phyloP scores from a whole-genome alignment of 1,140 invertebrate genomes.

The Popillia japonica region DNA sequence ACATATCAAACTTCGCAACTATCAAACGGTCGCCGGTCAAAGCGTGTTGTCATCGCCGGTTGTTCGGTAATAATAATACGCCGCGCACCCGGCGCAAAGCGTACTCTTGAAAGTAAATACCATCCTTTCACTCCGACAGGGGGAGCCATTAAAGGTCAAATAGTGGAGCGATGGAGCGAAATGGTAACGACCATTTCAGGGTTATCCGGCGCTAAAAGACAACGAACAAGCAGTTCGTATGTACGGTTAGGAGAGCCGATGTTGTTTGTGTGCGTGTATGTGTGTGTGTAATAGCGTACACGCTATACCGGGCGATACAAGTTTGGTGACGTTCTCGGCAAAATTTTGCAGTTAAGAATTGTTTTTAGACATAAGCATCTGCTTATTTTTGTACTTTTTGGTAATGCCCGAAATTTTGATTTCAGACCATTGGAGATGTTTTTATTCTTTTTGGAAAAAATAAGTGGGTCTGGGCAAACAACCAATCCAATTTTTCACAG shows the following conservation, averaged over 20 bases:
- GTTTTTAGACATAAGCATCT: too few species aligned
- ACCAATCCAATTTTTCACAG: too few species aligned
- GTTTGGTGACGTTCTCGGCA: too few species aligned
- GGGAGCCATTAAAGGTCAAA: slow-evolving; percentile 47
- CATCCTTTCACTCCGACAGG: slow-evolving; percentile 46
- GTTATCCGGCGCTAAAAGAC: slow-evolving; percentile 40
- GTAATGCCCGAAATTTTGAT: too few species aligned
- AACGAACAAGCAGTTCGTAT: not conserved
- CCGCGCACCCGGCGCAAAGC: not conserved
- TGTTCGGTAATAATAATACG: slow-evolving; percentile 40
- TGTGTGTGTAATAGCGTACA: too few species aligned
- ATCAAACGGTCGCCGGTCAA: slow-evolving; percentile 22
- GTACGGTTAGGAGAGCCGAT: not conserved
- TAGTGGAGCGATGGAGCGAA: slow-evolving; percentile 49
- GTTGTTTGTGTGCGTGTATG: too few species aligned
- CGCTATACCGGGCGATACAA: too few species aligned
- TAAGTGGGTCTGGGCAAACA: too few species aligned
- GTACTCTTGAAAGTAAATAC: slow-evolving; percentile 43
- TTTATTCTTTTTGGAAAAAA: too few species aligned
- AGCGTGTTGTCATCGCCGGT: slow-evolving; percentile 24
- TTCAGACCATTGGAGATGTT: too few species aligned
- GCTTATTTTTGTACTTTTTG: too few species aligned
- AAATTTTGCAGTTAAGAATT: too few species aligned
- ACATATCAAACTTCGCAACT: not conserved
- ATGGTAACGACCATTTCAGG: slow-evolving; percentile 53